phyloP scores from a whole-genome alignment of 2,888 invertebrate genomes.

The Carcina quercana region DNA sequence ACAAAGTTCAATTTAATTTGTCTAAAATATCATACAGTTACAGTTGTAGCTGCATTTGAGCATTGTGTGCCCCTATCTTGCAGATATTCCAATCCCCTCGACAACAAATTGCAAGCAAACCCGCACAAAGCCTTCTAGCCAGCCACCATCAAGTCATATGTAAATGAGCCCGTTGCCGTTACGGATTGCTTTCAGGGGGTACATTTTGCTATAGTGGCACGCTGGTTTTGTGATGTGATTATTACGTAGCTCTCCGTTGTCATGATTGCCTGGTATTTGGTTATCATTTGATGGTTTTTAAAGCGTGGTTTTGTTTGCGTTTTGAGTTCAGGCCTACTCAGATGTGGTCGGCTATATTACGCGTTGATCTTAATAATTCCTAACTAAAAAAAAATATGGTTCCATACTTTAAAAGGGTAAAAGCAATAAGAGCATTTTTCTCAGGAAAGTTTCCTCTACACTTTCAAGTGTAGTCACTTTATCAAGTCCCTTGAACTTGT shows the following conservation, averaged over 20 bases:
- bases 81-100: not conserved
- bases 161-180: not conserved
- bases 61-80: not conserved
- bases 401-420: too few relatives aligned
- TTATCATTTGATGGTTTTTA: not conserved
- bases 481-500: too few relatives aligned
- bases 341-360: not conserved
- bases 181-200: conserved; percentile 4
- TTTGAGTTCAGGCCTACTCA: not conserved
- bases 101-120: not conserved
- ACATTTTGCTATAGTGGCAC: conserved; percentile 4
- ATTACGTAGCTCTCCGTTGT: conserved; percentile 7
- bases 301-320: not conserved
- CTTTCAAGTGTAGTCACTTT: too few relatives aligned
- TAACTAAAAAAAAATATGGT: not conserved
- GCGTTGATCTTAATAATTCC: not conserved
- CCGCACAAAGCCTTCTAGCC: not conserved
- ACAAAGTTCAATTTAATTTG: not conserved
- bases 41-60: not conserved
- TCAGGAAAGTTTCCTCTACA: too few relatives aligned
- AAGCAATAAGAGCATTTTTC: too few relatives aligned
- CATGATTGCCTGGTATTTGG: not conserved
- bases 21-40: too few relatives aligned
- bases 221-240: not conserved
- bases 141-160: not conserved